These are phyloP conservation scores for Gobionotothen gibberifrons DNA, from an alignment of 2,797 vertebrate genomes.

Conservation along the genomic window DNA sequence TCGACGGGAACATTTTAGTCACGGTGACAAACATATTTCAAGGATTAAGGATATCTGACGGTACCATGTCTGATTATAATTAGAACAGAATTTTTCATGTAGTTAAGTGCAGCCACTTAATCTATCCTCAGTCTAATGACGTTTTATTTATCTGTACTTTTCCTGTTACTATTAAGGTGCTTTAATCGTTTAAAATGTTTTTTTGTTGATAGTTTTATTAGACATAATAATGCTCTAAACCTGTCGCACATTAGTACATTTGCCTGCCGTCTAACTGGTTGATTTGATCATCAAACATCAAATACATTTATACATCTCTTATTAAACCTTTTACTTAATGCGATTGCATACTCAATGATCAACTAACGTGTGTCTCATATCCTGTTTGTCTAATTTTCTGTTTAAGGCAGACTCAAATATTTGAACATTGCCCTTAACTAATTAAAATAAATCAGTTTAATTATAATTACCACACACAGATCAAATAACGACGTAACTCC, in stretches of 20 bases:
- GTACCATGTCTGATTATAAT: slow-evolving; percentile 21
- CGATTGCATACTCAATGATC: not conserved
- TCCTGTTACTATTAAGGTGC: not conserved
- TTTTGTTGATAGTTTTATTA: accelerated
- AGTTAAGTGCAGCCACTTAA: not conserved
- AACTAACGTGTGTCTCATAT: not conserved
- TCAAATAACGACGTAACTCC: slow-evolving; percentile 29
- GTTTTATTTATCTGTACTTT: not conserved
- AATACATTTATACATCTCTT: too few relatives aligned
- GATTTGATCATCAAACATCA: not conserved
- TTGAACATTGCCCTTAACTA: slow-evolving; percentile 8
- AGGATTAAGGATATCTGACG: slow-evolving; percentile 17
- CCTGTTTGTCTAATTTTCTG: not conserved
- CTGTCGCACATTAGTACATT: not conserved
- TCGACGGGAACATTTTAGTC: slow-evolving; percentile 4
- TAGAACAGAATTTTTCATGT: slow-evolving; percentile 34
- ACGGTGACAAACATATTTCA: slow-evolving; percentile 17
- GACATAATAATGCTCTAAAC: not conserved
- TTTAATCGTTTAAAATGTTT: not conserved
- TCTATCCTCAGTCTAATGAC: not conserved
- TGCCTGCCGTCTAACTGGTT: not conserved
- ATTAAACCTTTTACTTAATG: not conserved
- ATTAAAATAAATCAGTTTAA: slow-evolving; percentile 22
- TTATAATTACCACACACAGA: slow-evolving; percentile 21
- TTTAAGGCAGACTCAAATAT: slow-evolving; percentile 38